Percentiles rank a stretch among this genome's conserved stretches.
Evolutionary conservation across 2,113 vertebrate genomes (phyloP).

Genomic region (Callopanchax toddi): DNA sequence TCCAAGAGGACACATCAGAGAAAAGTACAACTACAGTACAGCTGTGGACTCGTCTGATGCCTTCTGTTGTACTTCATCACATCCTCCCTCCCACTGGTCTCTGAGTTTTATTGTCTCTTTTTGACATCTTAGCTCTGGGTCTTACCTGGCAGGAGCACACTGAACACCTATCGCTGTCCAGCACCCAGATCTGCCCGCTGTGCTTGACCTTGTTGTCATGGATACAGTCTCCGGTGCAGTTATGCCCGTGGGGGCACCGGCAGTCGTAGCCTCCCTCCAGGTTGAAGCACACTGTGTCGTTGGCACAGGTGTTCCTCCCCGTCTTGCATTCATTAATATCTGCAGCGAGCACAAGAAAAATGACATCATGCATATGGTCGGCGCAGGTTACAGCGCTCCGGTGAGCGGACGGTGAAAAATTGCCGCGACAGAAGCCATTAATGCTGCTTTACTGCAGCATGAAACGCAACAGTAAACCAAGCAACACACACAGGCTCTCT

Average conservation of each 20-base stretch:
- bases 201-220: constrained; percentile 94
- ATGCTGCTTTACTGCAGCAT: background rate
- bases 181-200: constrained; percentile 97
- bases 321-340: constrained; percentile 97
- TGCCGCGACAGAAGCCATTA: background rate
- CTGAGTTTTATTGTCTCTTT: background rate
- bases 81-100: no score
- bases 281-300: constrained; percentile 98
- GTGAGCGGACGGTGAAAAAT: background rate
- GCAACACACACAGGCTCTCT: constrained; percentile 2
- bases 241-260: constrained; percentile 96
- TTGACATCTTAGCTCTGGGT: constrained; percentile 6
- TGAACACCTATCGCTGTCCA: constrained; percentile 95
- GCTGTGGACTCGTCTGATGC: no score
- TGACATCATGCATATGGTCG: constrained; percentile 44
- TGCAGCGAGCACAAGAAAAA: constrained; percentile 60
- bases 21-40: no score
- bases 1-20: background rate
- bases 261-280: constrained; percentile 97
- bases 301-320: constrained; percentile 94
- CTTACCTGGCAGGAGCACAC: constrained; percentile 95
- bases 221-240: constrained; percentile 96
- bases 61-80: no score
- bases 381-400: constrained; percentile 13
- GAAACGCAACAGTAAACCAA: constrained; percentile 8